Evolutionary conservation across 1,140 invertebrate genomes (phyloP).

Genomic region (Listronotus bonariensis): DNA sequence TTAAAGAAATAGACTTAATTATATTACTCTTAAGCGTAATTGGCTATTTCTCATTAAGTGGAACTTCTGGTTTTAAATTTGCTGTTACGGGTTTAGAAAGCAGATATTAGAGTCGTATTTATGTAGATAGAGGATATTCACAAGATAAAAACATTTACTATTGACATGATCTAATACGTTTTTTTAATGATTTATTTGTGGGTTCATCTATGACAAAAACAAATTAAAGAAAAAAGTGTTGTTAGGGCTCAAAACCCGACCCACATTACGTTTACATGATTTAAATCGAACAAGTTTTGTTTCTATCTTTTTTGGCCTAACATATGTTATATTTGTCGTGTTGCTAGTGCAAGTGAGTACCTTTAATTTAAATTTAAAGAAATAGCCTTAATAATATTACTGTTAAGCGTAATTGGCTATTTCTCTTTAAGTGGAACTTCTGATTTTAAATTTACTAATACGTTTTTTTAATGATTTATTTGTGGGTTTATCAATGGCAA

Average conservation of each 20-base stretch:
- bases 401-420: conserved; percentile 24
- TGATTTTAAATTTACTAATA: conserved; percentile 9
- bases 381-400: conserved; percentile 33
- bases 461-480: too few relatives aligned
- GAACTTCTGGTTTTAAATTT: too few relatives aligned
- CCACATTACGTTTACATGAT: conserved; percentile 47
- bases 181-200: too few relatives aligned
- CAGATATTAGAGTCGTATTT: too few relatives aligned
- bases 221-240: too few relatives aligned
- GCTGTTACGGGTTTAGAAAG: too few relatives aligned
- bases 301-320: conserved; percentile 30
- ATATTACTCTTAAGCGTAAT: conserved; percentile 24
- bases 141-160: too few relatives aligned
- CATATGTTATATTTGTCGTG: conserved; percentile 23
- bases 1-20: conserved; percentile 34
- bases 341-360: conserved; percentile 19
- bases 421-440: conserved; percentile 26
- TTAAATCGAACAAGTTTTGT: conserved; percentile 36
- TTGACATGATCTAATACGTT: too few relatives aligned
- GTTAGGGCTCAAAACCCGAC: too few relatives aligned
- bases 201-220: too few relatives aligned
- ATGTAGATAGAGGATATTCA: too few relatives aligned
- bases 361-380: conserved; percentile 34
- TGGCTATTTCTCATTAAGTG: conserved; percentile 19
- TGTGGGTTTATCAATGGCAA: too few relatives aligned